A percentile compares a stretch with the other conserved stretches of the same genome.
phyloP scores from a whole-genome alignment of 1,140 invertebrate species.

The Brachionus manjavacas region DNA sequence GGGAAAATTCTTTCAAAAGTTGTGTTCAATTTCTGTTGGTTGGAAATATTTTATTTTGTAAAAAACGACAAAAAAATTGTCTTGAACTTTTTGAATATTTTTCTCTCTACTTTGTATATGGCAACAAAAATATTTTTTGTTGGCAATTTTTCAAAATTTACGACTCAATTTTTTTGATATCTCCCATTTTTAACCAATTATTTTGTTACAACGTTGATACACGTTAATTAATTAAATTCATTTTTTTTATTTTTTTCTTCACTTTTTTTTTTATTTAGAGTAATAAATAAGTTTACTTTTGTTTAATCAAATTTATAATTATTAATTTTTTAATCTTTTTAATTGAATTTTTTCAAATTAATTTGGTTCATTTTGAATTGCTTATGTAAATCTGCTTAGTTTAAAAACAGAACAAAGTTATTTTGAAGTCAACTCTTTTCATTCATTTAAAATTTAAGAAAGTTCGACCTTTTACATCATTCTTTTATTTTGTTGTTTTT shows the following conservation, averaged over 20 bases:
- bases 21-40: constrained; percentile 38
- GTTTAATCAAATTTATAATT: too few relatives aligned
- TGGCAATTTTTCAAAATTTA: not conserved
- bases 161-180: not conserved
- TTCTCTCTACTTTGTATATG: not conserved
- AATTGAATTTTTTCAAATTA: too few relatives aligned
- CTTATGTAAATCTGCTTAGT: too few relatives aligned
- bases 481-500: too few relatives aligned
- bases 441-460: too few relatives aligned
- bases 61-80: not conserved
- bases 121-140: not conserved
- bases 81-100: not conserved
- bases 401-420: too few relatives aligned
- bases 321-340: too few relatives aligned
- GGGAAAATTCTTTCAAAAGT: constrained; percentile 14
- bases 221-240: not conserved
- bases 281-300: not conserved
- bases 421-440: too few relatives aligned
- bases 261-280: not conserved
- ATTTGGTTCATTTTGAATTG: too few relatives aligned
- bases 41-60: not conserved
- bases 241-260: not conserved
- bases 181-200: not conserved
- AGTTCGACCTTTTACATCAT: too few relatives aligned
- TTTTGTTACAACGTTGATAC: not conserved